Base-by-base conservation (phyloP, 2,888 invertebrate genomes). In the Eucera pruinosa region DNA sequence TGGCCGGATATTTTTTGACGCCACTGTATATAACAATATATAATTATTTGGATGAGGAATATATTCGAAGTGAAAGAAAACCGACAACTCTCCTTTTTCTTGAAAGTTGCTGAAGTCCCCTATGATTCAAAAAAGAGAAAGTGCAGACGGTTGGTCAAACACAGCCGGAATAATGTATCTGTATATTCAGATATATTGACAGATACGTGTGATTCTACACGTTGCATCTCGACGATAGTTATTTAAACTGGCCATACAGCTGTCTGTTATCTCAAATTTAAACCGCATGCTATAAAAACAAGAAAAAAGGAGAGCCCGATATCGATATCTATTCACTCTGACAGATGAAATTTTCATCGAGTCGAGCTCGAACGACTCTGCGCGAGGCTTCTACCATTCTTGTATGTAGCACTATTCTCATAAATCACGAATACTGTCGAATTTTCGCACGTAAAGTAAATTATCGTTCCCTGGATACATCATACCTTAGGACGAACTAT, bases 211-310 rank as follows among this genome's bases (percentile, higher is more conserved):
- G 25, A 62, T 69, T 52, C 64, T 45, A 45, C 20, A 27, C 52
- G 64, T 47, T 57, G 30, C 30, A 33, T 41, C 13, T 20, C n/a
- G 23, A 47, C 43, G 64, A 71, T 71, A 65, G 25, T 45, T 36
- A 78, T 68, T 81, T 36, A 65, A 52, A 61, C 54, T 25, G 67
- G 25, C n/a, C 45, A 47, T 68, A 60, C 70, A 61, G 60, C 74
- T 74, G 71, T 23, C 47, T n/a, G 45, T 76, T 81, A 79, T 76
- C 69, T 52, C 9, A 23, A 52, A 39, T 68, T 47, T 50, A 20
- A 54, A 70, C 39, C 60, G 45, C 4, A 6, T 25, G n/a, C 25
- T 11, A 9, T 47, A 25, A 30, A 36, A 61, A 36, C 11, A 36
- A n/a, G 13, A 20, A 13, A 60, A n/a, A 47, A 20, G n/a, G 0